Conservation (phyloP, 2,797 vertebrate species). For the Sebastes steindachneri region DNA sequence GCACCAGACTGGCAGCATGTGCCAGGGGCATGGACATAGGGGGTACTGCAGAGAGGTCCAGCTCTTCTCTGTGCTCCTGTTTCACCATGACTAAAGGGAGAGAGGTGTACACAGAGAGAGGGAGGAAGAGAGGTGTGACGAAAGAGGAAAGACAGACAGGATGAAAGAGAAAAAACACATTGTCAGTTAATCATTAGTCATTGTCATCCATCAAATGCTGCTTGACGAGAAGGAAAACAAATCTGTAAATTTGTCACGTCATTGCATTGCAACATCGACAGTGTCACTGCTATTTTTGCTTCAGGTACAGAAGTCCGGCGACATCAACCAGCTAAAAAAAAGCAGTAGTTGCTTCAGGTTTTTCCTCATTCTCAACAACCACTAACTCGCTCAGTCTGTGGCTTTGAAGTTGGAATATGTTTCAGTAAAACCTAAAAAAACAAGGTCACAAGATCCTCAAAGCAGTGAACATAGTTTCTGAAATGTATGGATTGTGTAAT, state of each 20-base stretch:
- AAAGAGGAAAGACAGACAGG: constrained; percentile 17
- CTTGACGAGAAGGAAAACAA: neutral
- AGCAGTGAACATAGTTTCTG: neutral
- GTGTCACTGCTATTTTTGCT: neutral
- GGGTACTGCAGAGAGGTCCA: constrained; percentile 87
- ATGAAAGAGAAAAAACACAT: constrained; percentile 14
- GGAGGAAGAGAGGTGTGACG: constrained; percentile 1
- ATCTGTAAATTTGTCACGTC: constrained; percentile 4
- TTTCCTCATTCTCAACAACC: constrained; percentile 9
- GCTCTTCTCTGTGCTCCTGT: constrained; percentile 94
- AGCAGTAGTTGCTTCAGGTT: neutral
- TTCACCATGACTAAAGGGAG: constrained; percentile 90
- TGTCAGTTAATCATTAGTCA: constrained; percentile 10
- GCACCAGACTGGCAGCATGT: constrained; percentile 82
- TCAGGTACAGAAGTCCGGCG: neutral
- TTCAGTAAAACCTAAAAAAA: constrained; percentile 1
- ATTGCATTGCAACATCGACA: neutral
- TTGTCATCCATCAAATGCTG: constrained; percentile 2
- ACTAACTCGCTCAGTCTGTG: neutral
- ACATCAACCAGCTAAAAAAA: constrained; percentile 8
- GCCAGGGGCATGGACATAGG: constrained; percentile 85
- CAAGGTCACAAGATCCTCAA: neutral
- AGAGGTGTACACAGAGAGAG: constrained; percentile 15
- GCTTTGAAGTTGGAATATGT: constrained; percentile 3
- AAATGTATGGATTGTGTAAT: constrained; percentile 30